These are phyloP conservation scores for Cassiopea andromeda DNA, from an alignment of 30 jellyfish, hydroid and myxozoan species.

Conservation along the genomic window DNA sequence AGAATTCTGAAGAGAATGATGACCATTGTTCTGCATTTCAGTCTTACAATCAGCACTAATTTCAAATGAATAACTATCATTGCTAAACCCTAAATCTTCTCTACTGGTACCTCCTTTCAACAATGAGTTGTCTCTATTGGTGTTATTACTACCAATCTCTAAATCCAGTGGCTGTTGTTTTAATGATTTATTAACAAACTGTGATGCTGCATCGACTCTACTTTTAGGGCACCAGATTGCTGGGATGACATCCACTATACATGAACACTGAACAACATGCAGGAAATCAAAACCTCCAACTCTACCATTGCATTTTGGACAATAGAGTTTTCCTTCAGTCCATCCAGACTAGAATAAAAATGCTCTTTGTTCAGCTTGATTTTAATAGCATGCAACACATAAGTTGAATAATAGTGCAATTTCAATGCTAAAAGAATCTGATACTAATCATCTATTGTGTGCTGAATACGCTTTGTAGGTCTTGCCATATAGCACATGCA, in stretches of 20 bases:
- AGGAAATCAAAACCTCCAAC: conserved; percentile 96
- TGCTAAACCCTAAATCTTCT: background rate
- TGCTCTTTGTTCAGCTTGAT: background rate
- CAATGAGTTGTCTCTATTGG: background rate
- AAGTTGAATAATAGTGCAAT: too few relatives aligned
- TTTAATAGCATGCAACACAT: too few relatives aligned
- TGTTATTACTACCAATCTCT: background rate
- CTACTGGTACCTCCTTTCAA: background rate
- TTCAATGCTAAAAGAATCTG: too few relatives aligned
- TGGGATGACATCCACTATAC: conserved; percentile 76
- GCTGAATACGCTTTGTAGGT: too few relatives aligned
- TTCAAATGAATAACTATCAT: background rate
- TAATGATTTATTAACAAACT: background rate
- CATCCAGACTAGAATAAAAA: conserved; percentile 83
- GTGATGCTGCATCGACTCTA: conserved; percentile 69
- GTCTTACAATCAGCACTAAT: background rate
- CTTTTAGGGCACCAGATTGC: conserved; percentile 94
- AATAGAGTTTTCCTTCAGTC: conserved; percentile 95
- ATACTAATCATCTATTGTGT: too few relatives aligned
- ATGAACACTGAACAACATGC: conserved; percentile 82
- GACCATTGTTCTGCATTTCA: background rate
- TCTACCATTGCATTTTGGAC: conserved; percentile 95
- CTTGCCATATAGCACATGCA: too few relatives aligned
- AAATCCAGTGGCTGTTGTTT: background rate
- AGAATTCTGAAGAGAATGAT: background rate